These are phyloP conservation scores for Cheilosia pagana DNA, from an alignment of 2,888 invertebrate genomes.

Conservation along the genomic window DNA sequence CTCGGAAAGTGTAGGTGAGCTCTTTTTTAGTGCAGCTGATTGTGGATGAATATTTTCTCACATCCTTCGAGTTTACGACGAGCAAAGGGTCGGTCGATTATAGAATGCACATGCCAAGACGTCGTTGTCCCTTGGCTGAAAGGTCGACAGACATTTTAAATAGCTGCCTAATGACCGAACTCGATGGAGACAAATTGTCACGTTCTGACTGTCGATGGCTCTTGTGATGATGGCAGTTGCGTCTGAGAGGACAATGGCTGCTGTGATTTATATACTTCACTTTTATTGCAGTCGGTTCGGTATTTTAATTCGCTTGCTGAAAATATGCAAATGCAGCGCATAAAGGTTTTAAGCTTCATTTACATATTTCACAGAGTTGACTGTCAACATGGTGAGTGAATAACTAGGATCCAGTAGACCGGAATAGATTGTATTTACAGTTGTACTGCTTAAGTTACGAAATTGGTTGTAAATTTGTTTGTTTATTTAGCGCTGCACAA, in stretches of 20 bases:
- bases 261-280: constrained; percentile 16
- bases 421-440: constrained; percentile 4
- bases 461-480: constrained; percentile 36
- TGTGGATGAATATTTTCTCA: not conserved
- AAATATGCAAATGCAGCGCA: constrained; percentile 42
- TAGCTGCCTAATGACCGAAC: constrained; percentile 24
- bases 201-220: constrained; percentile 1
- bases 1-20: too few relatives aligned
- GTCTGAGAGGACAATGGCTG: constrained; percentile 8
- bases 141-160: not conserved
- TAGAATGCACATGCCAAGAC: too few relatives aligned
- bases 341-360: constrained; percentile 17
- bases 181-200: constrained; percentile 29
- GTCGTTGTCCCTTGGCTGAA: not conserved
- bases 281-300: constrained; percentile 21
- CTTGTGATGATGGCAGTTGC: constrained; percentile 8
- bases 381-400: not conserved
- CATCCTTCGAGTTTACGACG: not conserved
- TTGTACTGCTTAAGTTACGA: constrained; percentile 1
- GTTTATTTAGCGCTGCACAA: not conserved
- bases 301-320: constrained; percentile 33
- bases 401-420: not conserved
- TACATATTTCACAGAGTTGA: constrained; percentile 22
- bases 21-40: not conserved
- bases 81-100: not conserved